A percentile compares a stretch with the other conserved stretches of the same genome.
Evolutionary conservation across 35 echinoderm and acorn worm genomes (phyloP).

Genomic region (Acanthaster planci): DNA sequence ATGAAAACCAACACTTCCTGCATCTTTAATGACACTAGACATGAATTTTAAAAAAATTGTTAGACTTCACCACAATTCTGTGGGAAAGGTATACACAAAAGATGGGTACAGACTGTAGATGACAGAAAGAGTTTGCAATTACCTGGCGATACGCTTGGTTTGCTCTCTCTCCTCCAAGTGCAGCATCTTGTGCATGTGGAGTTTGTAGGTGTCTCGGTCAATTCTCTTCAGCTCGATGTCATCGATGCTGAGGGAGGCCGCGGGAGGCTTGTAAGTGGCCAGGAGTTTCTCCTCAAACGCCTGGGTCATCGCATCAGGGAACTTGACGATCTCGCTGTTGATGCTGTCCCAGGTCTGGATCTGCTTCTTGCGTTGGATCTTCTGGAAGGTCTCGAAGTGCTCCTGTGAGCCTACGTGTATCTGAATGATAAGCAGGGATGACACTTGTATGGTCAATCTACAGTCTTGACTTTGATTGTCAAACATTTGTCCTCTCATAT

Average conservation of each 20-base stretch:
- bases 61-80: too few relatives aligned
- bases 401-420: slow-evolving; percentile 53
- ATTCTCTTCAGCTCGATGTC: slow-evolving; percentile 21
- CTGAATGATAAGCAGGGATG: not conserved
- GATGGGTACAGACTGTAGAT: too few relatives aligned
- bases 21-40: too few relatives aligned
- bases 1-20: too few relatives aligned
- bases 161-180: slow-evolving; percentile 56
- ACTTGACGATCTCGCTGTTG: slow-evolving; percentile 57
- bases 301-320: not conserved
- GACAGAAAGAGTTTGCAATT: not conserved
- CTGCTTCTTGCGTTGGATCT: slow-evolving; percentile 35
- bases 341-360: slow-evolving; percentile 63
- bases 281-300: slow-evolving; percentile 10
- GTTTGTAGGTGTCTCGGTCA: slow-evolving; percentile 58
- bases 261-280: slow-evolving; percentile 24
- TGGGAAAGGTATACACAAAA: too few relatives aligned
- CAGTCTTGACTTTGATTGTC: too few relatives aligned
- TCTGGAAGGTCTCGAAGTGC: slow-evolving; percentile 21
- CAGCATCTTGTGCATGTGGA: slow-evolving; percentile 71
- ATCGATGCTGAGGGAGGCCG: slow-evolving; percentile 24
- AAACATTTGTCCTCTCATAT: too few relatives aligned
- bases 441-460: not conserved
- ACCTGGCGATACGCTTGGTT: slow-evolving; percentile 62
- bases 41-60: too few relatives aligned